These are phyloP conservation scores for Ptychadena robeensis DNA, from an alignment of 2,797 vertebrate genomes.

Conservation along the genomic window DNA sequence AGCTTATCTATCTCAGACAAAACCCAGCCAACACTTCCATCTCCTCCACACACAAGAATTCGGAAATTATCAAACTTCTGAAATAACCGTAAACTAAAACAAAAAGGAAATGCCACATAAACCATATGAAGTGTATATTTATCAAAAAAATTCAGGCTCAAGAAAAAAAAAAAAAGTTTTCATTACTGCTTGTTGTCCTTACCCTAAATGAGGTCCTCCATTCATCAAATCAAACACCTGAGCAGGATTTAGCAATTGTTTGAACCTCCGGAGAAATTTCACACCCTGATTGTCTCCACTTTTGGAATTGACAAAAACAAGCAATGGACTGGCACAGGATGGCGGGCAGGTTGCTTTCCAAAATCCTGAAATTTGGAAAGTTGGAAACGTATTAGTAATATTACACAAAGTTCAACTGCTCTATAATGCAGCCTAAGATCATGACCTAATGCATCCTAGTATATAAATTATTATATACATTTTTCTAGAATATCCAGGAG, in stretches of 20 bases:
- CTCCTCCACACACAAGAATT: conserved; percentile 96
- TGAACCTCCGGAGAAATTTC: conserved; percentile 96
- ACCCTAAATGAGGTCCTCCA: conserved; percentile 96
- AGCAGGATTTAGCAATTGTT: conserved; percentile 97
- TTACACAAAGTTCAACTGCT: background rate
- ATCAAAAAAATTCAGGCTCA: no score
- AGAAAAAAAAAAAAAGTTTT: no score
- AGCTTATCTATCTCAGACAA: conserved; percentile 98
- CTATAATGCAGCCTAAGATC: background rate
- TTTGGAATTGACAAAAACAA: conserved; percentile 99
- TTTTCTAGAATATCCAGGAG: no score
- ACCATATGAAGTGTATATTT: background rate
- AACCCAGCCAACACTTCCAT: conserved; percentile 98
- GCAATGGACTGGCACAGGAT: conserved; percentile 93
- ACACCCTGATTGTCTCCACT: conserved; percentile 99
- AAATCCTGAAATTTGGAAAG: conserved; percentile 81
- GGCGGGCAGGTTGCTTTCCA: conserved; percentile 98
- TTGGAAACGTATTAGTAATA: background rate
- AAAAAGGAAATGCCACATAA: background rate
- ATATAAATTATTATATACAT: no score
- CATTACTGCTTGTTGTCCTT: conserved; percentile 64
- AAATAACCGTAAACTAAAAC: conserved; percentile 90
- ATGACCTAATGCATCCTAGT: no score
- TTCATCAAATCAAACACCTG: conserved; percentile 99
- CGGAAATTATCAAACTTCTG: conserved; percentile 99